Base-by-base conservation (phyloP, 2,797 vertebrate species). In the Cottoperca gobio region DNA sequence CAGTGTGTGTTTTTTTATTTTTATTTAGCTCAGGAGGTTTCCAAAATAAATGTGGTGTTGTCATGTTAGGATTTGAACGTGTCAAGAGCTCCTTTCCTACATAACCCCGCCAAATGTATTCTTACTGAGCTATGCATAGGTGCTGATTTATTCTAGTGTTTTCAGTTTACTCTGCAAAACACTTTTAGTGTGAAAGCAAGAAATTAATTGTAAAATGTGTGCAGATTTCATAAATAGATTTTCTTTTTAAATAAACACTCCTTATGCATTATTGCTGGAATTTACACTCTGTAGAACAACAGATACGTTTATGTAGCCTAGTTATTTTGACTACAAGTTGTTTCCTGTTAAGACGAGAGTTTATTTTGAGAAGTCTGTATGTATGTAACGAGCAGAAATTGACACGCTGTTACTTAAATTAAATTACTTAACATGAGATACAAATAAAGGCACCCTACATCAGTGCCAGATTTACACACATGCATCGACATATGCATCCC, bases 21-120 rank as follows among this genome's bases (percentile, higher is more conserved):
- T 39, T 50, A 69, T 63, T 68, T 46, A 57, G 26, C 62, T 77
- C 73, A 31, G 45, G n/a, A 74, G 71, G 65, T 76, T 84, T 87
- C 61, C 46, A 57, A 62, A 83, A 84, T 52, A 83, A 81, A 85
- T 81, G 76, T 53, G 28, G 1, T 11, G 67, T 58, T 80, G 65
- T 77, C 76, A 71, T 26, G 48, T 78, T 73, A 52, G 33, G 35
- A 63, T 71, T 72, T 57, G 46, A 71, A 72, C 17, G 37, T 55
- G 31, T 33, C 31, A 31, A 33, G 65, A 66, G 39, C 65, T 73
- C 8, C 35, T 65, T 66, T 73, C 53, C 63, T 77, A 60, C 23
- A 2, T 16, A 55, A 71, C 35, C 43, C 35, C 0, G 3, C 14
- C 26, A 3, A 78, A 68, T 77, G 48, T 70, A 78, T 73, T 76